These are phyloP conservation scores for Netelia inedita DNA, from an alignment of 2,888 invertebrate genomes.

Conservation along the genomic window DNA sequence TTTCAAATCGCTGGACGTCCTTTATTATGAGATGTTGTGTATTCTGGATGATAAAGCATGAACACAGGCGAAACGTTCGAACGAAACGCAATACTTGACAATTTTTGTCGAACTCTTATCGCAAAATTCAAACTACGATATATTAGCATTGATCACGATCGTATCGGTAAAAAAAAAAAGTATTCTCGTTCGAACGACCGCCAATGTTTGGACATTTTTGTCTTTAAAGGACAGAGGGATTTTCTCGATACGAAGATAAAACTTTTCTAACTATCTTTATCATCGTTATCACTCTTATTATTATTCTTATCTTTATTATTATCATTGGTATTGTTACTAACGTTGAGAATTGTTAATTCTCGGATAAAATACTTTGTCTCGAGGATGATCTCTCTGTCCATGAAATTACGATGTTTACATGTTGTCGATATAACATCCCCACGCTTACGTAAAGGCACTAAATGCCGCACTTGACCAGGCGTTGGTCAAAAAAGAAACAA, in stretches of 20 bases:
- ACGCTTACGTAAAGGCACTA: constrained; percentile 85
- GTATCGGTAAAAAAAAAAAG: background rate
- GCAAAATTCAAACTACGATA: background rate
- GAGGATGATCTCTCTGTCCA: constrained; percentile 80
- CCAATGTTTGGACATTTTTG: constrained; percentile 68
- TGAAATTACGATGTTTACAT: constrained; percentile 81
- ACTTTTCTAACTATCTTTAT: background rate
- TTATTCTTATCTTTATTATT: background rate
- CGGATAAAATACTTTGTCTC: constrained; percentile 26
- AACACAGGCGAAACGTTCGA: constrained; percentile 73
- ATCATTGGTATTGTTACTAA: background rate
- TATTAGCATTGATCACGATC: background rate
- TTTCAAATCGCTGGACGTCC: constrained; percentile 77
- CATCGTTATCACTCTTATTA: background rate
- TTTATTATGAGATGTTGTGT: constrained; percentile 70
- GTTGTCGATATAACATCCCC: constrained; percentile 85
- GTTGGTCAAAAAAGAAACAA: constrained; percentile 78
- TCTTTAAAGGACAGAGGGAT: constrained; percentile 79
- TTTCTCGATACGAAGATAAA: constrained; percentile 52
- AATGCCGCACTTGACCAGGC: constrained; percentile 84
- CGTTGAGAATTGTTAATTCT: background rate
- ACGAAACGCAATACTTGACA: constrained; percentile 60
- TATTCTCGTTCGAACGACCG: constrained; percentile 71
- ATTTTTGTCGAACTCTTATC: background rate
- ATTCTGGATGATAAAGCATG: constrained; percentile 78